These are phyloP conservation scores for Neodiprion pinetum DNA, from an alignment of 1,140 invertebrate species.

Conservation along the genomic window DNA sequence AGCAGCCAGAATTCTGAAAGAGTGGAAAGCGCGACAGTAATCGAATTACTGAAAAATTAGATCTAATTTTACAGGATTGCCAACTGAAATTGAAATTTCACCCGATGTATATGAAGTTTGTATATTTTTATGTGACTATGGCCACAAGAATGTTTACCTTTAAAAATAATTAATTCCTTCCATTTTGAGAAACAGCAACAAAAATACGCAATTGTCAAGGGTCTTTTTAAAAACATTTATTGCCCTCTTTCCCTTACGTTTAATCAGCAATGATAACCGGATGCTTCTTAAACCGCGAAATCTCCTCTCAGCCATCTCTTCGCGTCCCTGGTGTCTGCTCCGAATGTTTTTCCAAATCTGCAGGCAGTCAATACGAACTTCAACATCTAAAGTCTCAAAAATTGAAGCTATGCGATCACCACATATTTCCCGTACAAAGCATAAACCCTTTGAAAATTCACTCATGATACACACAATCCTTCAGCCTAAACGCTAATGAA, in stretches of 20 bases:
- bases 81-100: background rate
- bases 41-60: background rate
- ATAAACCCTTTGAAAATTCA: too few relatives aligned
- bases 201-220: background rate
- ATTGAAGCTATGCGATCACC: background rate
- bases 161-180: background rate
- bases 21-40: conserved; percentile 64
- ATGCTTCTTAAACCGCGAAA: conserved; percentile 24
- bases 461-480: too few relatives aligned
- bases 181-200: background rate
- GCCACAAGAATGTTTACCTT: background rate
- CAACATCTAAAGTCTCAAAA: too few relatives aligned
- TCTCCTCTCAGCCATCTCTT: conserved; percentile 68
- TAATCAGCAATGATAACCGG: too few relatives aligned
- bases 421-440: background rate
- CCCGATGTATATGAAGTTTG: too few relatives aligned
- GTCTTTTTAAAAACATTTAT: background rate
- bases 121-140: background rate
- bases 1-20: conserved; percentile 69
- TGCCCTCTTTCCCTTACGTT: background rate
- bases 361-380: conserved; percentile 38
- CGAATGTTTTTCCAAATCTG: conserved; percentile 75
- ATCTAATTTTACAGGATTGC: background rate
- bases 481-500: too few relatives aligned
- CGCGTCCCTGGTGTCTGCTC: conserved; percentile 72